These are phyloP conservation scores for Platysternon megacephalum DNA, from an alignment of 2,113 vertebrate species.

Conservation along the genomic window DNA sequence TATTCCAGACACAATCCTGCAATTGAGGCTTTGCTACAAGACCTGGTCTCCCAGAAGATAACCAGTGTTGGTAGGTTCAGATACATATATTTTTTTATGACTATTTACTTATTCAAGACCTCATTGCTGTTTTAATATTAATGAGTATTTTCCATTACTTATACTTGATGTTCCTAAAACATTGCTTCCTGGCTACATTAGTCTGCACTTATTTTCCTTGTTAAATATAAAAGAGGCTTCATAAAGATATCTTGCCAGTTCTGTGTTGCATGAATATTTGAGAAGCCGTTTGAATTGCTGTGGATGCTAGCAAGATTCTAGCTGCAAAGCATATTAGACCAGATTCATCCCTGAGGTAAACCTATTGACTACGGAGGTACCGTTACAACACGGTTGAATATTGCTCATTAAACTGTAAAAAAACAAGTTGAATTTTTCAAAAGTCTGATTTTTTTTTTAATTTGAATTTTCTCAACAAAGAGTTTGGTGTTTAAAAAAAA, in stretches of 20 bases:
- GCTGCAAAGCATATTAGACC: background rate
- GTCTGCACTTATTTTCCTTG: background rate
- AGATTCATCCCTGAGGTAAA: background rate
- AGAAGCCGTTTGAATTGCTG: background rate
- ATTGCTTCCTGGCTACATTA: fast-evolving
- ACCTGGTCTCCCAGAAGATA: slow-evolving; percentile 92
- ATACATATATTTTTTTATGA: background rate
- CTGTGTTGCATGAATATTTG: background rate
- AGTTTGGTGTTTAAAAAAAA: background rate
- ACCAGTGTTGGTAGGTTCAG: slow-evolving; percentile 94
- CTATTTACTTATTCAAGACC: background rate
- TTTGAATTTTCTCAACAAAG: background rate
- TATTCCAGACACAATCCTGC: slow-evolving; percentile 93
- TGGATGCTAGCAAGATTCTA: background rate
- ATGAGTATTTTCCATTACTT: slow-evolving; percentile 35
- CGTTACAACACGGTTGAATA: background rate
- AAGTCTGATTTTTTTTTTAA: background rate
- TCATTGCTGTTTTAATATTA: slow-evolving; percentile 11
- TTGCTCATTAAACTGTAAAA: background rate
- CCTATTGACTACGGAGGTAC: background rate
- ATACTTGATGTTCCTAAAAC: background rate
- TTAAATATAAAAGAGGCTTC: background rate
- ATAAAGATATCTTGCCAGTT: background rate
- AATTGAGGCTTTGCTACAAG: slow-evolving; percentile 91
- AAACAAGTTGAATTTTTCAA: background rate